Evolutionary conservation across 2,888 invertebrate species (phyloP).

Genomic region (Tenthredo scrophulariae): DNA sequence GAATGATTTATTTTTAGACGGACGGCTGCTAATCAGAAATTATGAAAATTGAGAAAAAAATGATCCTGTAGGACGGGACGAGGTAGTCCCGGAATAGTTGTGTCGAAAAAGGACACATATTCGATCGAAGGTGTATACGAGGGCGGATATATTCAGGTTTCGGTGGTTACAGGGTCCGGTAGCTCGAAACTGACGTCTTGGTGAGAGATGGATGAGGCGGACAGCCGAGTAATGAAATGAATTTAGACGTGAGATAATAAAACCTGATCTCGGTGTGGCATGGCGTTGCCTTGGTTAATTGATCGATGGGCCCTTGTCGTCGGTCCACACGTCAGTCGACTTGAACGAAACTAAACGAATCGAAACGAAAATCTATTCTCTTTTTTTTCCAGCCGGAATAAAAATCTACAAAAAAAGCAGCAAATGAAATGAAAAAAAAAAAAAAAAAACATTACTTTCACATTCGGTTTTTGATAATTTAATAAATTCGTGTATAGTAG

Average conservation of each 20-base stretch:
- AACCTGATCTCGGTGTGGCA: slow-evolving; percentile 45
- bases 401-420: neutral
- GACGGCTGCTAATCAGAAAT: neutral
- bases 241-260: slow-evolving; percentile 53
- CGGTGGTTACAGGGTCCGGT: neutral
- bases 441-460: neutral
- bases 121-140: neutral
- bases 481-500: neutral
- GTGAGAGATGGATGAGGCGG: slow-evolving; percentile 47
- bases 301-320: slow-evolving; percentile 56
- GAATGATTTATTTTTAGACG: no score
- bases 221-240: slow-evolving; percentile 41
- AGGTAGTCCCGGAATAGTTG: neutral
- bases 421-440: no score
- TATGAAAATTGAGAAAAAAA: neutral
- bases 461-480: neutral
- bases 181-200: slow-evolving; percentile 27
- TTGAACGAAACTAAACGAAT: neutral
- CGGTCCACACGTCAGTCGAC: neutral
- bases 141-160: neutral
- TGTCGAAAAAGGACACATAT: neutral
- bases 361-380: slow-evolving; percentile 8
- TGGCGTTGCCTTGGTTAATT: slow-evolving; percentile 54
- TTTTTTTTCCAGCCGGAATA: neutral
- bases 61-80: neutral